Evolutionary conservation across 2,888 invertebrate genomes (phyloP).

Genomic region (Drosophila crucigera): DNA sequence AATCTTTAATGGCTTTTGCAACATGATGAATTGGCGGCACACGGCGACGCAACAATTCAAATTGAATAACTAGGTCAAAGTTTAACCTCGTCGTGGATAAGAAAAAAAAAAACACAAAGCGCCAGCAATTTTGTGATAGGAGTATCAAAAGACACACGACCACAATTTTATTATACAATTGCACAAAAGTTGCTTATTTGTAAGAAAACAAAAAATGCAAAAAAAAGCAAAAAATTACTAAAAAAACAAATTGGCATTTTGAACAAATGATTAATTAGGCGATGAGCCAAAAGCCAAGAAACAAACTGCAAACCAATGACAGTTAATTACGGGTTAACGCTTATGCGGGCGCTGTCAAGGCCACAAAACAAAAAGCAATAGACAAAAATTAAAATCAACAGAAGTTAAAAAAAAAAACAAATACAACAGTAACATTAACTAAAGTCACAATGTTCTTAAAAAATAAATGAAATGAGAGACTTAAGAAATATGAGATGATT

Average conservation of each 20-base stretch:
- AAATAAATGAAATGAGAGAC: background rate
- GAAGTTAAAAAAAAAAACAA: background rate
- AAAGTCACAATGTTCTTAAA: background rate
- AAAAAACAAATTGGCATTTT: constrained; percentile 62
- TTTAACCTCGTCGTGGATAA: constrained; percentile 55
- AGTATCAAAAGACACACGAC: constrained; percentile 27
- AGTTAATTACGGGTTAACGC: constrained; percentile 41
- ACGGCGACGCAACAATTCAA: constrained; percentile 42
- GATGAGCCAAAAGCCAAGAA: constrained; percentile 58
- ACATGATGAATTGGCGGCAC: constrained; percentile 55
- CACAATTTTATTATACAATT: constrained; percentile 55
- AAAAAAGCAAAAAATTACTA: constrained; percentile 14
- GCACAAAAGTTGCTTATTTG: constrained; percentile 65
- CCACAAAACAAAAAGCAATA: constrained; percentile 14
- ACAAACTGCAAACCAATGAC: constrained; percentile 47
- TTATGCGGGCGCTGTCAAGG: constrained; percentile 55
- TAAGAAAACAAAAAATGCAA: constrained; percentile 37
- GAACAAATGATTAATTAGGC: constrained; percentile 65
- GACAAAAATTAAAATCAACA: constrained; percentile 4
- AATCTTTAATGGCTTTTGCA: constrained; percentile 47
- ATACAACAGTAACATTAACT: background rate
- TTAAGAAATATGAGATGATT: no score
- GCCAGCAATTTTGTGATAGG: constrained; percentile 47
- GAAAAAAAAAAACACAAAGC: constrained; percentile 6
- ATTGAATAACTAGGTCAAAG: constrained; percentile 66